Base-by-base conservation (phyloP, 2,113 vertebrate genomes). In the Lota lota region DNA sequence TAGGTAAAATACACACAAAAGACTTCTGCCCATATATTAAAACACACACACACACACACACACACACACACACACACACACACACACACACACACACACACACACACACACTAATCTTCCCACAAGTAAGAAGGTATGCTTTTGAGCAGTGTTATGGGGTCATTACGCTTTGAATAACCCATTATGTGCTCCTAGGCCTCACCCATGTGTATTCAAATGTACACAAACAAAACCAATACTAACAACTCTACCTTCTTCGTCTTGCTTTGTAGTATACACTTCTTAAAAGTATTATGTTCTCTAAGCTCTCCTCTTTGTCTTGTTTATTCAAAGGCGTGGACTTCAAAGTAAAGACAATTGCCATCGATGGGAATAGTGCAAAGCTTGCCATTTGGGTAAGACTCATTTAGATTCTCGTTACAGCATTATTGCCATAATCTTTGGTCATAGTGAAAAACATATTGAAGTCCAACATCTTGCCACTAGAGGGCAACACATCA, bases 311-410 rank as follows among this genome's bases (percentile, higher is more conserved):
- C 12, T 40, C 18, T 40, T 4, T 67, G 5, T 75, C 19, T 68
- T 0, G 40, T 47, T 47, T 47, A 0, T 61, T 12, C 24, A 68
- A 82, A 99, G 97, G 97, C 91, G 97, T 99, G 88, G 97, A 99
- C 83, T 99, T 99, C 80, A 99, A 99, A 91, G 97, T 99, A 72
- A 99, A 99, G 91, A 99, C 97, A 3, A 95, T 99, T 70, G 90
- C 96, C 64, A 94, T 98, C 75, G 97, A 99, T 88, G 96, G 96
- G 71, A 99, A 99, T 92, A 96, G 93, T 88, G 95, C 97, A 63
- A 99, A 99, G 80, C 91, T 99, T 75, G 97, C 96, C 75, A 99
- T 99, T 88, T 99, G 97, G 96, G 97, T 98, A 91, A 93, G 90
- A 1, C 10, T 80, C 19, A 58, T 18, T 5, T 61, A 17, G 33